These are phyloP conservation scores for Cydia splendana DNA, from an alignment of 1,140 invertebrate species.

Conservation along the genomic window DNA sequence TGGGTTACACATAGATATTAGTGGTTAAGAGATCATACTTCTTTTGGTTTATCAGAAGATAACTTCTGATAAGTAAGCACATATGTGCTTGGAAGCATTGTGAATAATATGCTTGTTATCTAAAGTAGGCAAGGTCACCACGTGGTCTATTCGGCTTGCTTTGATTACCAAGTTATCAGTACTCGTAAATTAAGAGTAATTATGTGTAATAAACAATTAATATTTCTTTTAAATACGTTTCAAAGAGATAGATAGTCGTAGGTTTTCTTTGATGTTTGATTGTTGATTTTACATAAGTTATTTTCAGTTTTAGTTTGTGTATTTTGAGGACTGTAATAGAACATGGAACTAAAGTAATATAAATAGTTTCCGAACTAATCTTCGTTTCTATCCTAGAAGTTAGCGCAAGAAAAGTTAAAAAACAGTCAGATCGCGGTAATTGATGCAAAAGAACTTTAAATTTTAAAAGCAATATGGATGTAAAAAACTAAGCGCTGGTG, in stretches of 20 bases:
- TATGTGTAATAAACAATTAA: slow-evolving; percentile 38
- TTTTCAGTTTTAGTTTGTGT: no score
- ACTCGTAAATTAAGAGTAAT: slow-evolving; percentile 40
- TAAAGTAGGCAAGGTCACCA: slow-evolving; percentile 10
- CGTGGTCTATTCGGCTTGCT: slow-evolving; percentile 9
- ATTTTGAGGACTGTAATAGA: no score
- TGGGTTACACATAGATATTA: background rate
- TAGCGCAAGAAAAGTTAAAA: no score
- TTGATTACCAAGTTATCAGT: slow-evolving; percentile 34
- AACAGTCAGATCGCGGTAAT: no score
- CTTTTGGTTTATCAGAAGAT: background rate
- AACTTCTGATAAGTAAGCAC: no score
- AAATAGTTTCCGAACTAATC: no score
- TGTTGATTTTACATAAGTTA: no score
- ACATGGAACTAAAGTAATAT: no score
- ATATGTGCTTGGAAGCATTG: background rate
- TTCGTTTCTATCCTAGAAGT: no score
- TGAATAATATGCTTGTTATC: background rate
- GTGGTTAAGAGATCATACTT: background rate
- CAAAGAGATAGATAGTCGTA: slow-evolving; percentile 34
- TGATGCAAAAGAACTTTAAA: no score
- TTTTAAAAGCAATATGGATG: no score
- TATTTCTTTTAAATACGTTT: slow-evolving; percentile 34
- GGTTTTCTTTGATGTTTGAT: slow-evolving; percentile 33
- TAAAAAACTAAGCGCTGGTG: no score